Evolutionary conservation across 2,888 invertebrate species (phyloP).

Genomic region (Mesorhabditis belari): DNA sequence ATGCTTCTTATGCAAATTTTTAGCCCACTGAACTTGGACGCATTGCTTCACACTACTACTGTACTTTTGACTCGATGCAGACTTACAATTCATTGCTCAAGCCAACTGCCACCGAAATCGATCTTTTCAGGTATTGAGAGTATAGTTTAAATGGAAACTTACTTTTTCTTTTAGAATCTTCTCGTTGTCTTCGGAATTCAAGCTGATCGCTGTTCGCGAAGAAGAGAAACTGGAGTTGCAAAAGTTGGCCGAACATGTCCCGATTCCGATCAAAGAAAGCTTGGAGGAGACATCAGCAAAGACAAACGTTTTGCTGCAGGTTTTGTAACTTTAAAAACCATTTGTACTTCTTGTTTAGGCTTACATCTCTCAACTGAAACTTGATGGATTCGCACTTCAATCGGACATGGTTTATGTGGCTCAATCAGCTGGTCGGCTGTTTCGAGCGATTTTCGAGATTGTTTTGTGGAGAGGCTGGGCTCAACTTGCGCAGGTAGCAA

Average conservation of each 20-base stretch:
- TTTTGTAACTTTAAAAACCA: background rate
- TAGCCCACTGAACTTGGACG: conserved; percentile 88
- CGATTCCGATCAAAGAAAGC: conserved; percentile 95
- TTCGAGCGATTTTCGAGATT: conserved; percentile 94
- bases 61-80: conserved; percentile 90
- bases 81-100: conserved; percentile 92
- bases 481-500: conserved; percentile 70
- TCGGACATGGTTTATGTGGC: conserved; percentile 99
- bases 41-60: conserved; percentile 96
- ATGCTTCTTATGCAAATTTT: too few relatives aligned
- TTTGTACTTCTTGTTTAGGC: conserved; percentile 67
- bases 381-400: conserved; percentile 97
- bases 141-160: background rate
- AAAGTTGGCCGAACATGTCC: conserved; percentile 88
- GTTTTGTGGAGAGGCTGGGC: conserved; percentile 90
- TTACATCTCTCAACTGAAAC: conserved; percentile 91
- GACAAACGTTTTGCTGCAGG: conserved; percentile 53
- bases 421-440: conserved; percentile 86
- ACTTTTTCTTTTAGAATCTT: conserved; percentile 65
- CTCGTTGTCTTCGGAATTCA: conserved; percentile 92
- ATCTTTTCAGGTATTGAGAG: conserved; percentile 75
- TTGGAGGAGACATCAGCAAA: conserved; percentile 97
- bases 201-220: conserved; percentile 57
- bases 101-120: conserved; percentile 92
- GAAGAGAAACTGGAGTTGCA: conserved; percentile 94